Conservation (phyloP, 2,113 vertebrate species). For the Nycticorax nycticorax region DNA sequence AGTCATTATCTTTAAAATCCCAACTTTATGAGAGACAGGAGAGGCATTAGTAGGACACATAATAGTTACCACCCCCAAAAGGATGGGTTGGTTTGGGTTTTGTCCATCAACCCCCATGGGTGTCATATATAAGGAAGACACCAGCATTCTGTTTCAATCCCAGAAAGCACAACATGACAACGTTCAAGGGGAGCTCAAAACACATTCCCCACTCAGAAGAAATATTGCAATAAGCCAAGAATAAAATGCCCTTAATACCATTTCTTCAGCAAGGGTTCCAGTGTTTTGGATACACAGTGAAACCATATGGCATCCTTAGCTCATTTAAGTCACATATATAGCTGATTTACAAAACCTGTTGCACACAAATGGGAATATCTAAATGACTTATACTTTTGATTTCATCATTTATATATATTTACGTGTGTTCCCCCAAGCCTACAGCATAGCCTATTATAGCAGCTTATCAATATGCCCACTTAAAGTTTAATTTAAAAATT, state of each 20-base stretch:
- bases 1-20: background rate
- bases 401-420: background rate
- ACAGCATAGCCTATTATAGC: background rate
- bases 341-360: background rate
- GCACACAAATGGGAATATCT: background rate
- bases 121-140: background rate
- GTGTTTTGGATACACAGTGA: background rate
- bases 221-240: background rate
- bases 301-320: background rate
- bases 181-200: background rate
- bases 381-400: background rate
- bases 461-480: background rate
- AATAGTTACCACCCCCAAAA: background rate
- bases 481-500: conserved; percentile 9
- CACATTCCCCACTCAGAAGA: background rate
- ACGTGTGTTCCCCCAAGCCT: background rate
- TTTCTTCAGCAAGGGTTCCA: background rate
- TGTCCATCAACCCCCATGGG: too few relatives aligned
- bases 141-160: background rate
- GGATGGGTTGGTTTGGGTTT: background rate
- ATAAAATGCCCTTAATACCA: background rate
- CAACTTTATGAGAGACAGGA: background rate
- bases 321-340: background rate
- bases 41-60: background rate
- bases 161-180: background rate